Percentiles rank a stretch among this genome's conserved stretches.
These are phyloP conservation scores for Pseudomyrmex flavicornis DNA, from an alignment of 1,140 invertebrate genomes.

Conservation along the genomic window DNA sequence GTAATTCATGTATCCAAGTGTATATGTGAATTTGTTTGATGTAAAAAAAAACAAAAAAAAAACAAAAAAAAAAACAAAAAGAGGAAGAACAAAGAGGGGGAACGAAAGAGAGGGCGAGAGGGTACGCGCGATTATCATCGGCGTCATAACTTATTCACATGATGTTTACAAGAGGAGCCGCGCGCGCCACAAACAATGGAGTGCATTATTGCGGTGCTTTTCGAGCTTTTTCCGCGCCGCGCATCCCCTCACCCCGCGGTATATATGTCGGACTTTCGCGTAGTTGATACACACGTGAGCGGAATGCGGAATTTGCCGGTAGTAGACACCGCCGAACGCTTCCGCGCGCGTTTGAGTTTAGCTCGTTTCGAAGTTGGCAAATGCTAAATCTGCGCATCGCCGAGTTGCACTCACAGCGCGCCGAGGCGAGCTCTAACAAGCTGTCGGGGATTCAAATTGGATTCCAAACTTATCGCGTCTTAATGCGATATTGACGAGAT, in stretches of 20 bases:
- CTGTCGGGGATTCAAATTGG: conserved; percentile 67
- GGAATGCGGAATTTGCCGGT: conserved; percentile 64
- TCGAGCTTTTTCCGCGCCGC: conserved; percentile 5
- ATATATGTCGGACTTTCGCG: conserved; percentile 55
- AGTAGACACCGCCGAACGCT: conserved; percentile 44
- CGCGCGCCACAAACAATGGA: not conserved
- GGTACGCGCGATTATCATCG: not conserved
- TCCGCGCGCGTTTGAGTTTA: conserved; percentile 58
- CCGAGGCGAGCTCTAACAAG: conserved; percentile 58
- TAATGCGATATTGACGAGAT: conserved; percentile 69
- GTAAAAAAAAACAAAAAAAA: too few relatives aligned
- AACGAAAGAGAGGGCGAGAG: too few relatives aligned
- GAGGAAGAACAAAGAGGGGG: too few relatives aligned
- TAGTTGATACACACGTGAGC: conserved; percentile 56
- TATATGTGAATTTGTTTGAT: too few relatives aligned
- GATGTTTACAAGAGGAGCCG: not conserved
- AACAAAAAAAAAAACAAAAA: too few relatives aligned
- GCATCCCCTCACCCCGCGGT: not conserved
- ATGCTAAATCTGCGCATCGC: conserved; percentile 70
- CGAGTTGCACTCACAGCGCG: conserved; percentile 60
- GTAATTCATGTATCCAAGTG: too few relatives aligned
- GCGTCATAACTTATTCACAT: not conserved
- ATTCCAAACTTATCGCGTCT: conserved; percentile 66
- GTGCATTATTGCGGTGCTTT: not conserved
- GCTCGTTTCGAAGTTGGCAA: conserved; percentile 64